Evolutionary conservation across 2,113 vertebrate species (phyloP).

Genomic region (Otis tarda): DNA sequence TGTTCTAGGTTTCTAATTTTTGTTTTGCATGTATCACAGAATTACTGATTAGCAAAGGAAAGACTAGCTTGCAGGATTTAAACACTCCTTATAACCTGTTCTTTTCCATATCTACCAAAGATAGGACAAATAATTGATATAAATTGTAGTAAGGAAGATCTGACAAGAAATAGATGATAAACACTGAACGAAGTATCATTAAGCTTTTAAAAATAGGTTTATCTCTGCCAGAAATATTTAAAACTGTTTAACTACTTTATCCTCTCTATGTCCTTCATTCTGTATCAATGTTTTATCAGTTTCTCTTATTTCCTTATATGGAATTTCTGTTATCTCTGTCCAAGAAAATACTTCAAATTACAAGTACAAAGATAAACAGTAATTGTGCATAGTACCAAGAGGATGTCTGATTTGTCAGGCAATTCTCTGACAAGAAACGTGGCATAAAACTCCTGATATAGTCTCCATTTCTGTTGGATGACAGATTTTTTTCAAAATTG

Average conservation of each 20-base stretch:
- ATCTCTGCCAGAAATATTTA: not conserved
- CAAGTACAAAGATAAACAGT: not conserved
- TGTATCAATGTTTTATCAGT: not conserved
- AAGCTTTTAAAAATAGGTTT: not conserved
- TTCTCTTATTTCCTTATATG: not conserved
- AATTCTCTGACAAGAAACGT: not conserved
- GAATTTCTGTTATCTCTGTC: not conserved
- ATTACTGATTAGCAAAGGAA: not conserved
- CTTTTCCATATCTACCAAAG: not conserved
- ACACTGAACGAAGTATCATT: not conserved
- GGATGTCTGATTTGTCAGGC: not conserved
- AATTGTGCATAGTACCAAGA: not conserved
- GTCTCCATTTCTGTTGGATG: not conserved
- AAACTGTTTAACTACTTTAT: not conserved
- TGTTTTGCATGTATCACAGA: not conserved
- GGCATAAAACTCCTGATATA: not conserved
- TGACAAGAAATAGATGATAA: not conserved
- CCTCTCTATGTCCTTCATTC: not conserved
- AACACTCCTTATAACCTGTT: not conserved
- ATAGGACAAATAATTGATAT: not conserved
- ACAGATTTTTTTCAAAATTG: fast-evolving
- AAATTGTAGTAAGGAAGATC: not conserved
- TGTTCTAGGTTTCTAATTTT: not conserved
- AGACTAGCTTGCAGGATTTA: not conserved
- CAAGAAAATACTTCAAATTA: not conserved